Evolutionary conservation across 2,113 vertebrate species (phyloP), one percentile per base, ranked within the genome.

Genomic region (Astur gentilis): DNA sequence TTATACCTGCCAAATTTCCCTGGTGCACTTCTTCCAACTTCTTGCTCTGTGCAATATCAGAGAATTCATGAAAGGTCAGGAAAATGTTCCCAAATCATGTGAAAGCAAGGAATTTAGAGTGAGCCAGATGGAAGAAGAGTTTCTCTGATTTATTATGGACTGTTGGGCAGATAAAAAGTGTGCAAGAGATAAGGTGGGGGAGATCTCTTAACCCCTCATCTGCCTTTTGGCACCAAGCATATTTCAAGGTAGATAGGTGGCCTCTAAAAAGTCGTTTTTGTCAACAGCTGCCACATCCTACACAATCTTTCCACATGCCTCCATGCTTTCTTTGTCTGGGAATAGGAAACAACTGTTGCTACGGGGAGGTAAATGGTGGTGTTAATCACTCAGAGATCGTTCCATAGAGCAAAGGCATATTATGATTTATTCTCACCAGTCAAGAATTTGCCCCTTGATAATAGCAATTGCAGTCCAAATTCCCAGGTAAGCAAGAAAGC

Each of bases 71-170:
- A 83, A 71, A 36, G 19, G 89, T 87, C 70, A 66, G 67, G 70
- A 93, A 85, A 62, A 61, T 44, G 65, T 82, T 97, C 96, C 91
- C 96, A 85, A 82, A 55, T 97, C 84, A 96, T 40, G 87, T 95
- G 90, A 80, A 94, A 94, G 83, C 7, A 73, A 97, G 67, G 97
- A 97, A 95, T 97, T 98, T 97, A 57, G 92, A 97, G 93, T 89
- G 80, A 95, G 62, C 67, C 92, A 93, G 94, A 89, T 81, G 96
- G 96, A 95, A 96, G 86, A 97, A 98, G 97, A 97, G 52, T 71
- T 91, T 78, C 83, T 91, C 92, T 98, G 97, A 98, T 97, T 97
- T 97, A 97, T 96, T 97, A 57, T 4, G 36, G 93, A 80, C 96
- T 57, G 69, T 76, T 96, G 79, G 73, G 71, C 13, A 92, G 95